Base-by-base conservation (phyloP, 2,888 invertebrate species). In the Branchipolynoe longqiensis region DNA sequence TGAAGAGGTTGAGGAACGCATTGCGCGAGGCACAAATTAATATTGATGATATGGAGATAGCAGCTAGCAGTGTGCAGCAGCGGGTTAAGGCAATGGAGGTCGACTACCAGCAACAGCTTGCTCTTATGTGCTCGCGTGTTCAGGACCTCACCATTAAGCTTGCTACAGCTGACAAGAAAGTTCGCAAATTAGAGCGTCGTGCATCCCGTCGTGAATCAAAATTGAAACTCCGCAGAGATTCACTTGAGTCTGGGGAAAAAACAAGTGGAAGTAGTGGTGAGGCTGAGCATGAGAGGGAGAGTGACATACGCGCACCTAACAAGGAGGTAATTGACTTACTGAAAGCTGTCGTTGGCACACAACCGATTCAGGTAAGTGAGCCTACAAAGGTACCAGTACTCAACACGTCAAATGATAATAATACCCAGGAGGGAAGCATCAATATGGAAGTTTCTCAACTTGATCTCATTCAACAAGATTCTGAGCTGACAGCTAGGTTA, bases 131-230 rank as follows among this genome's bases (percentile, higher is more conserved):
- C 58, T 96, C 96, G 36, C 95, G 97, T 82, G 96, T 98, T 90
- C 96, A 97, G 90, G 94, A 97, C 0, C 94, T 98, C 64, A 97
- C 97, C 93, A 97, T 97, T 8, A 90, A 91, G 85, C 91, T 92
- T 62, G 97, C 96, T 12, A 95, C 97, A 73, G 96, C 96, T 22
- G 97, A 97, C 93, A 97, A 97, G 93, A 95, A 97, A 28, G 97
- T 97, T 93, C 96, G 96, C 88, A 97, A 97, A 93, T 95, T 97
- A 73, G 95, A 95, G n/a, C 96, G 97, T 93, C 1, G 78, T 25
- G 78, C 48, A 22, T 78, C 78, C 3, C 1, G 78, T 8, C 25
- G 78, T 6, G 78, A 78, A 33, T 78, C 78, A 1, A 78, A 54
- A 33, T 25, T 54, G 48, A 78, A 78, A 48, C 48, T 48, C 0